Evolutionary conservation across 1,140 invertebrate species (phyloP).

Genomic region (Drosophila obscura): DNA sequence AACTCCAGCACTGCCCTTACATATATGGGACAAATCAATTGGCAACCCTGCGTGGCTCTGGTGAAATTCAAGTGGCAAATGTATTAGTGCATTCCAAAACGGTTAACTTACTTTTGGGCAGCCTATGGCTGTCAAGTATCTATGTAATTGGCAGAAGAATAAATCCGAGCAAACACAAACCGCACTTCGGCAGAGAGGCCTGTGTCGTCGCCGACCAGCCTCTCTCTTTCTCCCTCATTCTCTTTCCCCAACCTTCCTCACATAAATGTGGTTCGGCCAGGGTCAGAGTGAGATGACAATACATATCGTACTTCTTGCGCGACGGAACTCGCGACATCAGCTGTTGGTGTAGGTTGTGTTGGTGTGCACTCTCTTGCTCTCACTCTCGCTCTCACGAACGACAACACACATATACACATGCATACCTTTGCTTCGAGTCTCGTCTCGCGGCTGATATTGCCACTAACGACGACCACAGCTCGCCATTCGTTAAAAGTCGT

Average conservation of each 20-base stretch:
- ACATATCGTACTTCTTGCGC: constrained; percentile 51
- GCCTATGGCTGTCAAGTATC: constrained; percentile 43
- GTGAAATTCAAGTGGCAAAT: constrained; percentile 56
- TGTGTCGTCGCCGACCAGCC: not conserved
- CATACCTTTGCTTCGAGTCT: too few relatives aligned
- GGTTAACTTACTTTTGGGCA: constrained; percentile 31
- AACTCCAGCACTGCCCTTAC: not conserved
- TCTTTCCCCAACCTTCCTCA: not conserved
- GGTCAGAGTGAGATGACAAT: constrained; percentile 35
- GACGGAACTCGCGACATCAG: not conserved
- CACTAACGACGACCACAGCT: not conserved
- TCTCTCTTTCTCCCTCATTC: not conserved
- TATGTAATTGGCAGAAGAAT: constrained; percentile 58
- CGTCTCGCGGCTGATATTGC: constrained; percentile 1
- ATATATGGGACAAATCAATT: constrained; percentile 12
- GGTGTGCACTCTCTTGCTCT: constrained; percentile 12
- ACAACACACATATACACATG: too few relatives aligned
- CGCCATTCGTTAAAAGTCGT: constrained; percentile 9
- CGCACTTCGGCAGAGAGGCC: not conserved
- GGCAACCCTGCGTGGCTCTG: constrained; percentile 51
- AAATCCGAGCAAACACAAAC: not conserved
- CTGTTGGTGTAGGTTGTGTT: constrained; percentile 28
- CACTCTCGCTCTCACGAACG: constrained; percentile 2
- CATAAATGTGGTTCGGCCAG: not conserved
- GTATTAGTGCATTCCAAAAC: constrained; percentile 64